These are phyloP conservation scores for Horisme vitalbata DNA, from an alignment of 2,888 invertebrate species.

Conservation along the genomic window DNA sequence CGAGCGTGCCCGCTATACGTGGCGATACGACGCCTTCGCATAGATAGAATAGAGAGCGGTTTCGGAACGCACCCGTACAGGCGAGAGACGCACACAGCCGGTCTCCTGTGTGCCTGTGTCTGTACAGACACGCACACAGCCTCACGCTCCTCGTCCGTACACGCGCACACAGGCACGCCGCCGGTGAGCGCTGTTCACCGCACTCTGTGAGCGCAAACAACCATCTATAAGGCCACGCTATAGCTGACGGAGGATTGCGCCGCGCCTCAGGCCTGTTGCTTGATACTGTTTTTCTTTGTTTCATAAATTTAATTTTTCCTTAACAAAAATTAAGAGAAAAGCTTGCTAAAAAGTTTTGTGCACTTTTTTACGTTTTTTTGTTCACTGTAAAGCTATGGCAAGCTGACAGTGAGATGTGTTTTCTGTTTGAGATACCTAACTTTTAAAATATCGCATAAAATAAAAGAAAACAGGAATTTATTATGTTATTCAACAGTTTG, in stretches of 20 bases:
- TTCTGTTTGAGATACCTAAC: no score
- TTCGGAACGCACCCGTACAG: constrained; percentile 81
- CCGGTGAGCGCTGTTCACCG: constrained; percentile 84
- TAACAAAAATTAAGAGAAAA: constrained; percentile 20
- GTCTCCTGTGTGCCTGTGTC: constrained; percentile 50
- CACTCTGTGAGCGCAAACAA: constrained; percentile 84
- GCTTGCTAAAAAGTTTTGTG: neutral
- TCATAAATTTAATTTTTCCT: constrained; percentile 29
- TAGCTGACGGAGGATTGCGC: constrained; percentile 78
- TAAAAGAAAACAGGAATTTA: no score
- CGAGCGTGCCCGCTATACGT: constrained; percentile 82
- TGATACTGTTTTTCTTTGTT: constrained; percentile 51
- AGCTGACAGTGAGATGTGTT: no score
- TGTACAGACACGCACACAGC: constrained; percentile 57
- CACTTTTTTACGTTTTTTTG: constrained; percentile 1
- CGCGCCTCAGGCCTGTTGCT: constrained; percentile 66
- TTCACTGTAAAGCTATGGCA: constrained; percentile 1
- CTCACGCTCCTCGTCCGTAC: constrained; percentile 49
- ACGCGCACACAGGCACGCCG: constrained; percentile 66
- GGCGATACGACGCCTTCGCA: constrained; percentile 82
- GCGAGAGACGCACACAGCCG: constrained; percentile 38
- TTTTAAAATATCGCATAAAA: no score
- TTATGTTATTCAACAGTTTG: no score
- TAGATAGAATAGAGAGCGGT: constrained; percentile 84
- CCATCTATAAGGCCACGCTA: constrained; percentile 84